Evolutionary conservation across 2,888 invertebrate genomes (phyloP), one percentile per base, ranked within the genome.

Genomic region (Acronicta aceris): DNA sequence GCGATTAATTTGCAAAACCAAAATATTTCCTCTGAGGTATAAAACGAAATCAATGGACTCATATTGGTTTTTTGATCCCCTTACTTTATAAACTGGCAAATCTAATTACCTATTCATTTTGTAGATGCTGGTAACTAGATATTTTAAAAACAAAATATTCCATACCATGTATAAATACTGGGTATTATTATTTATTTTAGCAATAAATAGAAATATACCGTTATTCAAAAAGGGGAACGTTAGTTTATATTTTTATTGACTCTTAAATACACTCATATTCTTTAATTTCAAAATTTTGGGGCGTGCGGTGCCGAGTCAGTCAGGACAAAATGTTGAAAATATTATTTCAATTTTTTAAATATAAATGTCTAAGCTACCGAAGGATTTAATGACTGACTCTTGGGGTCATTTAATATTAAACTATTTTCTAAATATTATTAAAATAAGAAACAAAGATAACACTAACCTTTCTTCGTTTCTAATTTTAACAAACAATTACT

Each of bases 361-460:
- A 74, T 78, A 76, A 74, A 74, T 73, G 65, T 69, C 77, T 79
- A 82, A 76, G 71, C 81, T 82, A 82, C 81, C 66, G 74, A 81
- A 78, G 78, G 78, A 78, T 79, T 74, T 59, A 76, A 76, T 73
- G 79, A 78, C 81, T 79, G 81, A 82, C 78, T 76, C 74, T 74
- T 59, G 66, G 74, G 71, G 66, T 68, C 57, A 68, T 71, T 74
- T 77, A 79, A 70, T 64, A 61, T 72, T 53, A 74, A 74, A 76
- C 76, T 80, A 80, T 78, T 74, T 36, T 73, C 81, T 80, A 83
- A 76, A 69, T 65, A 73, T 79, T 55, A 76, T 79, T 74, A 73
- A 78, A 71, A 71, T 60, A 69, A 79, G 78, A 78, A 82, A 74
- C 75, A 72, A 79, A 63, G 65, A 56, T 52, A 59, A 51, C 49